Percentiles rank a stretch among this genome's conserved stretches.
Conservation (phyloP, 2,113 vertebrate species). For the Alexandromys fortis region DNA sequence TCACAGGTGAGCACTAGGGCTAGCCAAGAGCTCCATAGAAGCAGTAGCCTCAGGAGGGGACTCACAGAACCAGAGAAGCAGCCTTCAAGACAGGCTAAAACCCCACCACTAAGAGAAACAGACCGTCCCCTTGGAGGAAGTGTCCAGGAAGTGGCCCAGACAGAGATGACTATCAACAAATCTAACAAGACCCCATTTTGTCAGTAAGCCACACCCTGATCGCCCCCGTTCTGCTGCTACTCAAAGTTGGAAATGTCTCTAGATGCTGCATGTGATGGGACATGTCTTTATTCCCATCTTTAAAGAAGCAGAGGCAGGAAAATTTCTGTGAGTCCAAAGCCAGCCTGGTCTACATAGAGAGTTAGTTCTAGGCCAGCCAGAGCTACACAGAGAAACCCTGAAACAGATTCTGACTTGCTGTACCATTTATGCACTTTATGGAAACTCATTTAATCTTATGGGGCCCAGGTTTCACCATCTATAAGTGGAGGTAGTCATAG, state of each 20-base stretch:
- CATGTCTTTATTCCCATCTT: not conserved
- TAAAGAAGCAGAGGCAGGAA: not conserved
- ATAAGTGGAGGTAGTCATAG: not conserved
- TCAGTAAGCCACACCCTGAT: not conserved
- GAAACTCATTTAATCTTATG: not conserved
- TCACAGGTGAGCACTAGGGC: not conserved
- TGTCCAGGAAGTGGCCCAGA: not conserved
- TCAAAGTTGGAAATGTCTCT: not conserved
- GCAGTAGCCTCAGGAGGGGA: not conserved
- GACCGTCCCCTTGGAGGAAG: no score
- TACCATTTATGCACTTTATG: not conserved
- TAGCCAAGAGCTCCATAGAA: not conserved
- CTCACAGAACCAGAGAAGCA: not conserved
- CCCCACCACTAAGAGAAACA: not conserved
- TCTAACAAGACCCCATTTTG: not conserved
- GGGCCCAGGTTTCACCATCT: not conserved
- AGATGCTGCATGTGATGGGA: not conserved
- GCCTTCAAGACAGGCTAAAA: not conserved
- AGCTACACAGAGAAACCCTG: not conserved
- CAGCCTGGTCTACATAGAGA: not conserved
- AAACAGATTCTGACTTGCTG: not conserved
- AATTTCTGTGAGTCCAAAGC: not conserved
- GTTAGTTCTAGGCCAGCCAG: not conserved
- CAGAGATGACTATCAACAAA: accelerated
- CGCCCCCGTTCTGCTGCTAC: not conserved